Conservation (phyloP, 2,113 vertebrate species). For the Petroica traversi region DNA sequence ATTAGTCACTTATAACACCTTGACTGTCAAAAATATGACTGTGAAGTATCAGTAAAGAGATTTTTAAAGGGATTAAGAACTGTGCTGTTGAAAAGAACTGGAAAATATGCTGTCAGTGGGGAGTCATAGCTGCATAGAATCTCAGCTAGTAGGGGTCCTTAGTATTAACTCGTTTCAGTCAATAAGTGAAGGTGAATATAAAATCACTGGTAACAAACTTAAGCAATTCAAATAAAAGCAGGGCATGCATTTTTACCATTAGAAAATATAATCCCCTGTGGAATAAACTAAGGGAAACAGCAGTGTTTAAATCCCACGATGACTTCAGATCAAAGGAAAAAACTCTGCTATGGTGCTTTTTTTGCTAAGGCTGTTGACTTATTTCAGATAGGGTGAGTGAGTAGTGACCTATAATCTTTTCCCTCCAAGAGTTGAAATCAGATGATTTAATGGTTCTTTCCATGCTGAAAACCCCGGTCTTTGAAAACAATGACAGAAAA, state of each 20-base stretch:
- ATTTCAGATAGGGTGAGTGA: not conserved
- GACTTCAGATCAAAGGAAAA: not conserved
- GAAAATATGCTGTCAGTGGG: slow-evolving; percentile 6
- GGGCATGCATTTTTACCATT: not conserved
- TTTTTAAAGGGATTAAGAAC: not conserved
- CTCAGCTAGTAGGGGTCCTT: not conserved
- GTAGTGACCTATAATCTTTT: not conserved
- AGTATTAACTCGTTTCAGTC: not conserved
- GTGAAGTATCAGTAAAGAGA: not conserved
- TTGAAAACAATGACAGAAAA: not conserved
- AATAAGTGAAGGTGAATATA: not conserved
- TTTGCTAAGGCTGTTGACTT: not conserved
- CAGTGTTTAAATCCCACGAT: not conserved
- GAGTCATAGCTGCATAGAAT: not conserved
- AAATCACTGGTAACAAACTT: not conserved
- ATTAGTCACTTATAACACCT: not conserved
- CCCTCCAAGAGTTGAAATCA: not conserved
- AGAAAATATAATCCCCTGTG: not conserved
- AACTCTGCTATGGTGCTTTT: not conserved
- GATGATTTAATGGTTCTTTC: not conserved
- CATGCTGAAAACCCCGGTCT: not conserved
- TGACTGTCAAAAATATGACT: not conserved
- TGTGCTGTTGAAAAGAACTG: not conserved
- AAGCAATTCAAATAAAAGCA: not conserved
- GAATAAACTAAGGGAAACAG: not conserved